Evolutionary conservation across 2,888 invertebrate genomes (phyloP).

Genomic region (Liopterus haemorrhoidalis): DNA sequence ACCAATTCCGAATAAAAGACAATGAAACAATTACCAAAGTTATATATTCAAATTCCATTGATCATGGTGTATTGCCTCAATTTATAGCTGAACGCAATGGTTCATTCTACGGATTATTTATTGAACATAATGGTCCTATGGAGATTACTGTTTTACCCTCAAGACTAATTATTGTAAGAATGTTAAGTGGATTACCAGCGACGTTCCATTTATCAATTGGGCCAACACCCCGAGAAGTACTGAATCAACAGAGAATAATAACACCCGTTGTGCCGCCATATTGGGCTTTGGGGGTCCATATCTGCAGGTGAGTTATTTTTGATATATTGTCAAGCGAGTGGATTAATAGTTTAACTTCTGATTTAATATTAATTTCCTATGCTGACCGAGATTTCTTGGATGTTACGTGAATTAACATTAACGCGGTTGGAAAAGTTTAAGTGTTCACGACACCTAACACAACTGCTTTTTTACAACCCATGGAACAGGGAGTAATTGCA

Average conservation of each 20-base stretch:
- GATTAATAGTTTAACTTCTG: too few species aligned
- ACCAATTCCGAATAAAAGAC: conserved; percentile 46
- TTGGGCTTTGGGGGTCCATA: conserved; percentile 47
- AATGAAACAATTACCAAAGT: conserved; percentile 39
- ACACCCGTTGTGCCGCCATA: conserved; percentile 38
- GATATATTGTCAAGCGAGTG: conserved; percentile 2
- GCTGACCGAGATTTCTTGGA: too few species aligned
- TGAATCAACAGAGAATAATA: conserved; percentile 38
- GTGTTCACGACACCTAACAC: too few species aligned
- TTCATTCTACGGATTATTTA: conserved; percentile 52
- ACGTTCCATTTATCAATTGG: conserved; percentile 50
- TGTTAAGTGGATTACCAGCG: conserved; percentile 45
- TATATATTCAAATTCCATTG: conserved; percentile 48
- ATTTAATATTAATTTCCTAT: too few species aligned
- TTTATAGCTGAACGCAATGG: conserved; percentile 51
- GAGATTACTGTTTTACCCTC: conserved; percentile 51
- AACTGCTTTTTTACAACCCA: too few species aligned
- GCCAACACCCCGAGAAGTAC: conserved; percentile 49
- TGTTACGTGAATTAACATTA: too few species aligned
- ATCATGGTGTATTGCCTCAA: conserved; percentile 48
- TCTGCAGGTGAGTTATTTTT: conserved; percentile 41
- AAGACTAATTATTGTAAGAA: conserved; percentile 52
- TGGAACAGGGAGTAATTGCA: too few species aligned
- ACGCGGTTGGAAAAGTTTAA: too few species aligned
- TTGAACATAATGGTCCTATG: conserved; percentile 51